These are phyloP conservation scores for Hylia prasina DNA, from an alignment of 2,113 vertebrate genomes.

Conservation along the genomic window DNA sequence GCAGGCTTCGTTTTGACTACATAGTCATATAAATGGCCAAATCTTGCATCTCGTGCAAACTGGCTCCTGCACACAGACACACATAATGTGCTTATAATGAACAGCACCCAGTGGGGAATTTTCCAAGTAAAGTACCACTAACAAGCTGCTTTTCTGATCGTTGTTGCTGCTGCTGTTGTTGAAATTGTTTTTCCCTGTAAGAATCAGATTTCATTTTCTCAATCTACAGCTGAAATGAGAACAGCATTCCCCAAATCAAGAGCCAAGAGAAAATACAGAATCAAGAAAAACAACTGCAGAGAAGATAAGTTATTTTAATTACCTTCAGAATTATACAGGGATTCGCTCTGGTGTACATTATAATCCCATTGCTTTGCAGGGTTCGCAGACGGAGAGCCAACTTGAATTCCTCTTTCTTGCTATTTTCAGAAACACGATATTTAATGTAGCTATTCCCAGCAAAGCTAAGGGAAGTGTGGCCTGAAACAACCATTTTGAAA, in stretches of 20 bases:
- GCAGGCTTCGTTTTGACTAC: not conserved
- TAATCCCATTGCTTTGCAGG: conserved; percentile 89
- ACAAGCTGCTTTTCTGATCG: not conserved
- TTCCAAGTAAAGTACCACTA: conserved; percentile 19
- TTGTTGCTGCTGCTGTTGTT: not conserved
- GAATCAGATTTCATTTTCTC: conserved; percentile 29
- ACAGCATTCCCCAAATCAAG: conserved; percentile 8
- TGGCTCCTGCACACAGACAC: not conserved
- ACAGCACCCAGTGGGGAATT: not conserved
- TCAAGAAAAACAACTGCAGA: conserved; percentile 25
- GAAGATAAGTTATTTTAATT: conserved; percentile 60
- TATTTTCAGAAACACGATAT: conserved; percentile 87
- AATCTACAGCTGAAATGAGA: conserved; percentile 47
- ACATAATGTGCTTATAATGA: not conserved
- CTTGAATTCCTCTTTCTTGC: conserved; percentile 85
- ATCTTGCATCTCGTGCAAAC: not conserved
- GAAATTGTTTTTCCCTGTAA: not conserved
- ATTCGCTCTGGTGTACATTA: conserved; percentile 91
- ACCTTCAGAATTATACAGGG: conserved; percentile 94
- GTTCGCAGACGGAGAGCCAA: conserved; percentile 92
- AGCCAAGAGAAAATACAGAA: conserved; percentile 33
- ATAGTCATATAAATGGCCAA: not conserved
- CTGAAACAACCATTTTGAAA: conserved; percentile 74
- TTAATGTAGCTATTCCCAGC: conserved; percentile 97
- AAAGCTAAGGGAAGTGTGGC: conserved; percentile 94